Base-by-base conservation (phyloP, 2,888 invertebrate species). In the Villa cingulata region DNA sequence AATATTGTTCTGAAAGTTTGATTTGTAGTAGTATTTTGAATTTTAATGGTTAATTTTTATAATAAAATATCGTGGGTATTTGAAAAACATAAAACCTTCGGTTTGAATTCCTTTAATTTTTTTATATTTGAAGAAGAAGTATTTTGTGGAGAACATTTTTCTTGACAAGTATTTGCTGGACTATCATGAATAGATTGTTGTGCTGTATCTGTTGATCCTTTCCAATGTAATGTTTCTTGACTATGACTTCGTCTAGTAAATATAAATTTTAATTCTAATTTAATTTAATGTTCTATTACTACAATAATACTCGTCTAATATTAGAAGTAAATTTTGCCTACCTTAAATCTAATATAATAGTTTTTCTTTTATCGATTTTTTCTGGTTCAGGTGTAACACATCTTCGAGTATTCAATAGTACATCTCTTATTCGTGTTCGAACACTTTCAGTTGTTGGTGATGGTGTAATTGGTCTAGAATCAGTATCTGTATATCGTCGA, bases 401-500 rank as follows among this genome's bases (percentile, higher is more conserved):
- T 43, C 71, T 59, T 57, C 77, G 58, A 58, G 81, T 67, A 60
- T 66, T 58, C 7, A 63, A 50, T 52, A 74, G 58, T 52, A 74
- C 63, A 50, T 81, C 73, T 57, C 86, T 75, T 50, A 83, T 75
- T 58, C 83, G 62, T 43, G 86, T 78, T 63, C 84, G 72, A 55
- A 79, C 80, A 60, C 85, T 85, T 9, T 80, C 80, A 5, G 83
- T 72, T 1, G 84, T 85, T 1, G 86, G 86, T 0, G 86, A 81
- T 1, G 88, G 88, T 0, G 87, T 86, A 53, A 82, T 66, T 0
- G 88, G 86, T 20, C 88, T 72, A 0, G 88, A 89, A 62, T 88
- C 88, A 0, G 86, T 88, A 57, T 87, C 86, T 0, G 87, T 83
- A 59, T 87, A 88, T 53, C 83, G 81, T 58, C 83, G 73, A 63